A percentile compares a stretch with the other conserved stretches of the same genome.
Evolutionary conservation across 2,797 vertebrate genomes (phyloP).

Genomic region (Schizothorax lantsangensis): DNA sequence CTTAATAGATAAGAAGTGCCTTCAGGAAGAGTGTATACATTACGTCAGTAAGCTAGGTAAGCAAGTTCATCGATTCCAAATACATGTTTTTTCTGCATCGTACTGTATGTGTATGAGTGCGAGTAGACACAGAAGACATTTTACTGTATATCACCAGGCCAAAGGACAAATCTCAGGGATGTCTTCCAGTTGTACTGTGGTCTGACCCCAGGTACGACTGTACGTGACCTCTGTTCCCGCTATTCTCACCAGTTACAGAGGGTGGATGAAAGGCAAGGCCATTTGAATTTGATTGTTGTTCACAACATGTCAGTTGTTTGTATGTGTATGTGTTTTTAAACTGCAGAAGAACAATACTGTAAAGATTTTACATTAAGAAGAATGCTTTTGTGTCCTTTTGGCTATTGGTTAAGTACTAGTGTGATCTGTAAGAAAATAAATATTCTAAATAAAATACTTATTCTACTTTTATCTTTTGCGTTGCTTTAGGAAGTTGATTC

Average conservation of each 20-base stretch:
- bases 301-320: neutral
- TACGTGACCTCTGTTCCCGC: constrained; percentile 94
- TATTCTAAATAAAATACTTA: neutral
- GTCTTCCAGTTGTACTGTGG: constrained; percentile 98
- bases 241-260: constrained; percentile 93
- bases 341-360: neutral
- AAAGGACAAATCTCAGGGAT: constrained; percentile 90
- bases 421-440: neutral
- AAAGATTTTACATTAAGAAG: neutral
- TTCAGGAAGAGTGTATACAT: constrained; percentile 94
- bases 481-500: constrained; percentile 87
- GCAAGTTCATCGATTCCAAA: neutral
- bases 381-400: neutral
- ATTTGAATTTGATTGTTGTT: neutral
- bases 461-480: neutral
- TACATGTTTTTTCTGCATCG: neutral
- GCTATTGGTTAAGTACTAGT: neutral
- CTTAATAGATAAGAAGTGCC: constrained; percentile 92
- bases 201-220: constrained; percentile 95
- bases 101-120: neutral
- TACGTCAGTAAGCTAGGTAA: constrained; percentile 94
- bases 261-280: constrained; percentile 89
- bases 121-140: neutral
- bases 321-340: neutral
- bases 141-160: constrained; percentile 76